Conservation (phyloP, 2,113 vertebrate species). For the Pipra filicauda region DNA sequence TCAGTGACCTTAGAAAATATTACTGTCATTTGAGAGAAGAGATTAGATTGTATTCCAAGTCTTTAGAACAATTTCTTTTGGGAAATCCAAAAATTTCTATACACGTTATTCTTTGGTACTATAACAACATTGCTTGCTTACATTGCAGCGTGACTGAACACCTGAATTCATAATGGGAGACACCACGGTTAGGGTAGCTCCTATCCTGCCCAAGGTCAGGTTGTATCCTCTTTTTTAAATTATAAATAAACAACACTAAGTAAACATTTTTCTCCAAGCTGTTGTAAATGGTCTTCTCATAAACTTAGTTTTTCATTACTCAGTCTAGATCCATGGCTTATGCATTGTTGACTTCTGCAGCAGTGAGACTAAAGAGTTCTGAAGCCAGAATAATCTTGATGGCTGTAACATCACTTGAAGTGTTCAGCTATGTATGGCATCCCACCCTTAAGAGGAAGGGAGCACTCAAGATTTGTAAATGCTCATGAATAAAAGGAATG, state of each 20-base stretch:
- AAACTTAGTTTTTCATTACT: not conserved
- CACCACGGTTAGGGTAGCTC: not conserved
- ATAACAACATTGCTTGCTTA: not conserved
- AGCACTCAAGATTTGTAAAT: not conserved
- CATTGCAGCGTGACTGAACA: not conserved
- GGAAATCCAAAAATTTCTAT: not conserved
- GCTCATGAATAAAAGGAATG: not conserved
- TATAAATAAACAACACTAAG: not conserved
- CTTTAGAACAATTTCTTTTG: not conserved
- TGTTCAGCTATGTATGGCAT: not conserved
- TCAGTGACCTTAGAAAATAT: not conserved
- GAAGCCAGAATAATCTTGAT: not conserved
- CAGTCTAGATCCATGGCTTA: not conserved
- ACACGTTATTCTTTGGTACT: not conserved
- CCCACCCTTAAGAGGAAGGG: not conserved
- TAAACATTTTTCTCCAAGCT: not conserved
- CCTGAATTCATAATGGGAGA: not conserved
- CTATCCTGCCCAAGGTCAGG: not conserved
- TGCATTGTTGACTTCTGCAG: not conserved
- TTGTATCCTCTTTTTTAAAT: not conserved
- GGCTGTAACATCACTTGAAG: not conserved
- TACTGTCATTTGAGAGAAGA: not conserved
- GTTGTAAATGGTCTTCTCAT: not conserved
- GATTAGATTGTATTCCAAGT: not conserved
- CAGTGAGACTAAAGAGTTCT: not conserved